Percentiles rank a stretch among this genome's conserved stretches.
phyloP scores from a whole-genome alignment of 1,140 invertebrate genomes.

The Apocrypta bakeri region DNA sequence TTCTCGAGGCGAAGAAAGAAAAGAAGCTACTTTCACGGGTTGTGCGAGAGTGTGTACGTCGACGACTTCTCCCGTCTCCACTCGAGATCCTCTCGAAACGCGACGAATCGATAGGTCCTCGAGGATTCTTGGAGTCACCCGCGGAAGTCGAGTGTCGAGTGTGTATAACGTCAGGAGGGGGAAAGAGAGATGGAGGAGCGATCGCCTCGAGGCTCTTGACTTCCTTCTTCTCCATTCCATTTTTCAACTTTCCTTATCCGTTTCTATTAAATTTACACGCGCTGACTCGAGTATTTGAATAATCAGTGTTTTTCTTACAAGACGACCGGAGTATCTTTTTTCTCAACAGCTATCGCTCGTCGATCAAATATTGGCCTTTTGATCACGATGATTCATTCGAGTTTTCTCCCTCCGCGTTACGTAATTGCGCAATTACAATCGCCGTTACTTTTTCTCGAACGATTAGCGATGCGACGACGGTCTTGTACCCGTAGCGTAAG shows the following conservation, averaged over 20 bases:
- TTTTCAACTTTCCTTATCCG: constrained; percentile 25
- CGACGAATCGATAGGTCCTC: constrained; percentile 31
- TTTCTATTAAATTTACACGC: constrained; percentile 34
- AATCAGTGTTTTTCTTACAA: constrained; percentile 18
- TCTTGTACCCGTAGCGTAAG: no score
- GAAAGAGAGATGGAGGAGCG: neutral
- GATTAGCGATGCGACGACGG: constrained; percentile 20
- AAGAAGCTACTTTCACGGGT: neutral
- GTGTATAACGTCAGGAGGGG: neutral
- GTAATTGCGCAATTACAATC: constrained; percentile 25
- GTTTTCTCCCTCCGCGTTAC: neutral
- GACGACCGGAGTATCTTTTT: neutral
- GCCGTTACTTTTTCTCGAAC: neutral
- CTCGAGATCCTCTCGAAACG: constrained; percentile 29
- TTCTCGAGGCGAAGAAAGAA: neutral
- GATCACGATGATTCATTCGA: neutral
- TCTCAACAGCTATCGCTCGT: neutral
- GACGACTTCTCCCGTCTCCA: neutral
- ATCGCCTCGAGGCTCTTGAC: constrained; percentile 25
- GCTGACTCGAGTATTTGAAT: constrained; percentile 36
- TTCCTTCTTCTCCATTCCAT: constrained; percentile 8
- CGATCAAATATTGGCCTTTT: neutral
- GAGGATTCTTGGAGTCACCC: constrained; percentile 3
- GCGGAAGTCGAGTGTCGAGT: constrained; percentile 31
- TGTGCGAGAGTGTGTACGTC: neutral